A percentile compares a stretch with the other conserved stretches of the same genome.
Evolutionary conservation across 1,140 invertebrate genomes (phyloP).

Genomic region (Mactra quadrangularis): DNA sequence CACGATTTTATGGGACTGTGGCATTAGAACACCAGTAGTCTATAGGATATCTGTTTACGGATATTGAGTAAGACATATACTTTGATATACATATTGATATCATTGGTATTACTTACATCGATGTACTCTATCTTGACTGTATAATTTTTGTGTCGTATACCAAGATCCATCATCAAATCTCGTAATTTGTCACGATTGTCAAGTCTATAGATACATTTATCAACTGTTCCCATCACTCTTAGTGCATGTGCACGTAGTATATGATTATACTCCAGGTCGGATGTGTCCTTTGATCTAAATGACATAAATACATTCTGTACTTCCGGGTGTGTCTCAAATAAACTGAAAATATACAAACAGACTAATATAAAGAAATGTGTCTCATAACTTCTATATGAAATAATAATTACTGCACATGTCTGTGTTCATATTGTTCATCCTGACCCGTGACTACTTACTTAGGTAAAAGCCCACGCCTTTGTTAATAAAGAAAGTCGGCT

Average conservation of each 20-base stretch:
- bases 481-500: too few species aligned
- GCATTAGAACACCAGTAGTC: too few species aligned
- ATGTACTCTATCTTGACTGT: conserved; percentile 85
- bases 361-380: neutral
- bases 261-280: conserved; percentile 85
- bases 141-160: conserved; percentile 85
- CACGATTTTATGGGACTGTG: too few species aligned
- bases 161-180: conserved; percentile 84
- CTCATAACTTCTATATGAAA: neutral
- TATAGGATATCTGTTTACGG: too few species aligned
- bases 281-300: conserved; percentile 84
- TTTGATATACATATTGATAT: too few species aligned
- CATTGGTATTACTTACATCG: conserved; percentile 84
- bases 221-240: conserved; percentile 86
- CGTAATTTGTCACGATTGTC: conserved; percentile 85
- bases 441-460: neutral
- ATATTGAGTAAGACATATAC: too few species aligned
- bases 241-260: conserved; percentile 85
- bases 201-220: conserved; percentile 85
- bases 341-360: conserved; percentile 78
- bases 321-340: conserved; percentile 86
- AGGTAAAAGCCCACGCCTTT: too few species aligned
- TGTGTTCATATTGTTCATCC: neutral
- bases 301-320: conserved; percentile 86
- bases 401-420: neutral